Evolutionary conservation across 2,113 vertebrate species (phyloP).

Genomic region (Erythrocebus patas): DNA sequence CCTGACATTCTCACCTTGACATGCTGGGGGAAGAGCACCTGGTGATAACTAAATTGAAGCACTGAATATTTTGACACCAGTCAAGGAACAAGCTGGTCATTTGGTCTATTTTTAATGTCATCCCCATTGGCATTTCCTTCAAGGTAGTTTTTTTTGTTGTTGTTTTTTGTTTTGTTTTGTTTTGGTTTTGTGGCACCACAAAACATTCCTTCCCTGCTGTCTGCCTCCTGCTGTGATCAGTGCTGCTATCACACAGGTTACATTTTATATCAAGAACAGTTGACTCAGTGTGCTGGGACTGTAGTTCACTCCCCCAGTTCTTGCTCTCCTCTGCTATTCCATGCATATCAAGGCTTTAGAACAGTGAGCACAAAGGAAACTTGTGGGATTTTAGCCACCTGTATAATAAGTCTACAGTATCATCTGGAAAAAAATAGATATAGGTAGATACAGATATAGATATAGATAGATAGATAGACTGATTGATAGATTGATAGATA

Average conservation of each 20-base stretch:
- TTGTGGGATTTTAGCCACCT: not conserved
- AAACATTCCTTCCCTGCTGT: not conserved
- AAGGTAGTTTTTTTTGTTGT: not conserved
- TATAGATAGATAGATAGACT: too few relatives aligned
- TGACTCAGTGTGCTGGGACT: not conserved
- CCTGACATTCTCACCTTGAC: constrained; percentile 48
- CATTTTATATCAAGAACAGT: constrained; percentile 3
- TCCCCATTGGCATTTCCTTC: constrained; percentile 43
- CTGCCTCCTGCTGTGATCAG: constrained; percentile 60
- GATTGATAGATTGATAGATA: not conserved
- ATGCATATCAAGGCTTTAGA: not conserved
- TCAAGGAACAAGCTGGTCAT: constrained; percentile 45
- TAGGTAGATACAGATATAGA: not conserved
- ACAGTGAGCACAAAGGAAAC: not conserved
- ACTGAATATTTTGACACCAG: constrained; percentile 53
- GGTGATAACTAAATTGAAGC: constrained; percentile 68
- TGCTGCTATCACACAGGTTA: constrained; percentile 45
- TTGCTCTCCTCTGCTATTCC: not conserved
- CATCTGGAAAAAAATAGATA: not conserved
- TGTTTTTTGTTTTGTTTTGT: not conserved
- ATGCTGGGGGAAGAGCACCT: constrained; percentile 51
- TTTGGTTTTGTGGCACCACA: not conserved
- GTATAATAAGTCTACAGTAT: not conserved
- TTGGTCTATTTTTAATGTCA: constrained; percentile 70
- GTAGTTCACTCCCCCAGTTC: not conserved